A percentile compares a stretch with the other conserved stretches of the same genome.
Conservation (phyloP, 2,113 vertebrate genomes). For the Mustelus asterias region DNA sequence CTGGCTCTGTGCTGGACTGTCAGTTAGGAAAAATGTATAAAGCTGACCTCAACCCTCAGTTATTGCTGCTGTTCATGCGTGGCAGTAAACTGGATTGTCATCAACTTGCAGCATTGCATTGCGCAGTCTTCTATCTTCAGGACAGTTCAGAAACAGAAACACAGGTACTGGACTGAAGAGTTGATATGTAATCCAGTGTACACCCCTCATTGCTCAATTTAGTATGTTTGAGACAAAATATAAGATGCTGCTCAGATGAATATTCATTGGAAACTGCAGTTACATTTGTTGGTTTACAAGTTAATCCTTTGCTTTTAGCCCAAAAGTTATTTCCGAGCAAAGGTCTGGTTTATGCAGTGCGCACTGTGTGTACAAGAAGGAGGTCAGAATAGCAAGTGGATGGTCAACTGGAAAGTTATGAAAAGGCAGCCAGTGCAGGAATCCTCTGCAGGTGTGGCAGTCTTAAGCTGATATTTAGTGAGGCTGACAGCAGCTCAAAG, state of each 20-base stretch:
- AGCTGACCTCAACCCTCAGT: constrained; percentile 50
- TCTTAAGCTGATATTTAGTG: background rate
- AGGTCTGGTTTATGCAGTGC: background rate
- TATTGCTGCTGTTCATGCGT: constrained; percentile 63
- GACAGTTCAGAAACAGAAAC: constrained; percentile 48
- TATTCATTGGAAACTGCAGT: background rate
- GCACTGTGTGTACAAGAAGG: background rate
- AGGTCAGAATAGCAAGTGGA: background rate
- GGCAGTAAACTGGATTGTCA: constrained; percentile 58
- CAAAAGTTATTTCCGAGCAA: background rate
- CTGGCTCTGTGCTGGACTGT: constrained; percentile 59
- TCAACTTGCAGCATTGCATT: constrained; percentile 75
- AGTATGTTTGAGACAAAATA: background rate
- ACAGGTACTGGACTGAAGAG: constrained; percentile 49
- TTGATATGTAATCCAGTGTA: background rate
- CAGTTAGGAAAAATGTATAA: constrained; percentile 57
- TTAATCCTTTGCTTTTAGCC: background rate
- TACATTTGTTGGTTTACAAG: background rate
- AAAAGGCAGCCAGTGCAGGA: background rate
- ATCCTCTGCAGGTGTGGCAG: background rate
- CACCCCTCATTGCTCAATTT: background rate
- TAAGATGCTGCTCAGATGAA: background rate
- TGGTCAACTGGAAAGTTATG: background rate
- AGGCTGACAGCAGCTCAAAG: too few relatives aligned
- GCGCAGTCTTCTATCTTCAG: constrained; percentile 60